These are phyloP conservation scores for Palythoa grandis DNA, from an alignment of 92 coral and sea anemone genomes.

Conservation along the genomic window DNA sequence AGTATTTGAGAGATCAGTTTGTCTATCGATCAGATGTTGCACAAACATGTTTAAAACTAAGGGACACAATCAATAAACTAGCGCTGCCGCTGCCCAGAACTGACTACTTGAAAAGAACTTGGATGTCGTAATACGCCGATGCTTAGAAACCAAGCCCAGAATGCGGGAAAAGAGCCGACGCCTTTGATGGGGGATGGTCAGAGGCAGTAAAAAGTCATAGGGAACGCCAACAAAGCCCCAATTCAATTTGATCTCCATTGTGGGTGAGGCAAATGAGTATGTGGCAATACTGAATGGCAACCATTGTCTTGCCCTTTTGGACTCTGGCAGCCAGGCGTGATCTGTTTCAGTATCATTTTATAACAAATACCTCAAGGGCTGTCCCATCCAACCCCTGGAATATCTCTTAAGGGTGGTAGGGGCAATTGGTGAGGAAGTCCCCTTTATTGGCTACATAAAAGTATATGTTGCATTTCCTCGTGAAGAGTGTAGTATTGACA, in stretches of 20 bases:
- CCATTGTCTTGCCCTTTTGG: constrained; percentile 50
- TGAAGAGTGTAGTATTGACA: constrained; percentile 30
- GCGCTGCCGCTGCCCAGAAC: too few species aligned
- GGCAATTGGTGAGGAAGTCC: constrained; percentile 58
- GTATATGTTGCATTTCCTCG: constrained; percentile 30
- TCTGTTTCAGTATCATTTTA: constrained; percentile 45
- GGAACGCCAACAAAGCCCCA: constrained; percentile 15
- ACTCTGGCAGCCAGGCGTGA: constrained; percentile 57
- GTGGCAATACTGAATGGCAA: constrained; percentile 45
- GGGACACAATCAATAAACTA: too few species aligned
- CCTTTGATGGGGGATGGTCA: constrained; percentile 60
- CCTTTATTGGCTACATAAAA: constrained; percentile 54
- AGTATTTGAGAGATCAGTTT: too few species aligned
- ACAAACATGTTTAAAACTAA: too few species aligned
- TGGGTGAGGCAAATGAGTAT: constrained; percentile 59
- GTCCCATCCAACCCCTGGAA: constrained; percentile 34
- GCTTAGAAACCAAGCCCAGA: constrained; percentile 4
- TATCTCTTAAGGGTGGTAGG: constrained; percentile 43
- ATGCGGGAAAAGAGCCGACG: constrained; percentile 47
- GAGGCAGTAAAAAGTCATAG: constrained; percentile 32
- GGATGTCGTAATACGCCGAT: too few species aligned
- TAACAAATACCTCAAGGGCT: constrained; percentile 14
- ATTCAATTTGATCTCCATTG: neutral
- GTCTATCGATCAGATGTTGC: too few species aligned
- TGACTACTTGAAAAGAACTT: too few species aligned